A percentile compares a stretch with the other conserved stretches of the same genome.
These are phyloP conservation scores for Paguma larvata DNA, from an alignment of 2,797 vertebrate species.

Conservation along the genomic window DNA sequence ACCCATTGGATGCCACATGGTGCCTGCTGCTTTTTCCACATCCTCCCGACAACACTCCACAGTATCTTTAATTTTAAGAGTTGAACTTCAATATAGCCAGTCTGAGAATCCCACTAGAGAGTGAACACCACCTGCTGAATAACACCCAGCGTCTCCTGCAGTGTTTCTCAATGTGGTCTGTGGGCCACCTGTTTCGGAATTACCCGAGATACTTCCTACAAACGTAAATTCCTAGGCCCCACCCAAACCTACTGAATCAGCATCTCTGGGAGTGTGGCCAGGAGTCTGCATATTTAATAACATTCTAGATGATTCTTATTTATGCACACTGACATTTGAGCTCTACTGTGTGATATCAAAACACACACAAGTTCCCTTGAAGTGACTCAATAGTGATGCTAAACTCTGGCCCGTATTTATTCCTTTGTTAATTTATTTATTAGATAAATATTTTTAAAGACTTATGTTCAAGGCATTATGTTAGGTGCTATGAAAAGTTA, in stretches of 20 bases:
- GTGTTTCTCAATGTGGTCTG: conserved; percentile 15
- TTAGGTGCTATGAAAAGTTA: conserved; percentile 34
- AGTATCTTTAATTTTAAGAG: neutral
- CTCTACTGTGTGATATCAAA: neutral
- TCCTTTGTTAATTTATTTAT: conserved; percentile 36
- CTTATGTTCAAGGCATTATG: neutral
- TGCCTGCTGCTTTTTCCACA: neutral
- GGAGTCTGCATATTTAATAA: conserved; percentile 9
- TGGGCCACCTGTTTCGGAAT: conserved; percentile 41
- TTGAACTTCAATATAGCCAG: neutral
- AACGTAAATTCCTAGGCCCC: neutral
- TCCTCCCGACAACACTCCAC: neutral
- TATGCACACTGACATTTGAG: conserved; percentile 39
- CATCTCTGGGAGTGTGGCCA: conserved; percentile 21
- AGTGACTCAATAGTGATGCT: neutral
- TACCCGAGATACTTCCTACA: conserved; percentile 1
- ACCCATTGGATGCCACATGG: neutral
- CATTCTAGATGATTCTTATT: conserved; percentile 4
- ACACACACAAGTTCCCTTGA: neutral
- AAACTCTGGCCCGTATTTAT: neutral
- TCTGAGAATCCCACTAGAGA: conserved; percentile 34
- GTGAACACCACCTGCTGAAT: neutral
- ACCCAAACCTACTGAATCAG: neutral
- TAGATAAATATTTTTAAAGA: conserved; percentile 48
- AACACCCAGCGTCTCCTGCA: neutral